Base-by-base conservation (phyloP, 2,888 invertebrate species). In the Drosophila siamana region DNA sequence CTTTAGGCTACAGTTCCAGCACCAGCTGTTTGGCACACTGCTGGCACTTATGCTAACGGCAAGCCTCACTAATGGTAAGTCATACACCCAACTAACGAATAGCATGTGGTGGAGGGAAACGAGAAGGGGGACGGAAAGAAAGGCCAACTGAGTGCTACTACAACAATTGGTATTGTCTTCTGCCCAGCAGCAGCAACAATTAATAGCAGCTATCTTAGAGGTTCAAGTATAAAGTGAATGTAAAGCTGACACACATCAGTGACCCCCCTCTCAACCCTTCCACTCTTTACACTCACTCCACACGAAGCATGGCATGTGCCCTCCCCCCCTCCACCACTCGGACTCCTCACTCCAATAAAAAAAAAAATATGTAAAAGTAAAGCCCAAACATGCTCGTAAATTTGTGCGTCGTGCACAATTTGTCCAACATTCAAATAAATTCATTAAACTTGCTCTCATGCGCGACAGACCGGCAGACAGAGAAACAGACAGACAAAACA, bases 341-440 rank as follows among this genome's bases (percentile, higher is more conserved):
- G 41, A 19, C 19, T 19, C 44, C 40, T 33, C 48, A 28, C 22
- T 33, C 30, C 28, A 19, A 15, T 22, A 22, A 19, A 36, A 19
- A 15, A 13, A 22, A 19, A 36, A 13, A 50, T 22, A 5, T 36
- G 15, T 56, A 54, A 57, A 73, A 55, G 55, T 59, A 77, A 60
- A 59, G 33, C 47, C 67, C 50, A 71, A 71, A 65, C 70, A 82
- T 74, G 82, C 69, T 88, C 89, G 82, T 85, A 85, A 85, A 85
- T 85, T 79, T 79, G 74, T 69, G 81, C 85, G 87, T 86, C 89
- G 86, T 87, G 89, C 82, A 87, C 85, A 86, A 86, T 88, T 86
- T 86, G 85, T 86, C 85, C 87, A 89, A 85, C 87, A 86, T 86
- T 85, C 86, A 88, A 87, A 86, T 86, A 86, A 86, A 86, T 88